Conservation (phyloP, 2,797 vertebrate species). For the Heterohyrax brucei region DNA sequence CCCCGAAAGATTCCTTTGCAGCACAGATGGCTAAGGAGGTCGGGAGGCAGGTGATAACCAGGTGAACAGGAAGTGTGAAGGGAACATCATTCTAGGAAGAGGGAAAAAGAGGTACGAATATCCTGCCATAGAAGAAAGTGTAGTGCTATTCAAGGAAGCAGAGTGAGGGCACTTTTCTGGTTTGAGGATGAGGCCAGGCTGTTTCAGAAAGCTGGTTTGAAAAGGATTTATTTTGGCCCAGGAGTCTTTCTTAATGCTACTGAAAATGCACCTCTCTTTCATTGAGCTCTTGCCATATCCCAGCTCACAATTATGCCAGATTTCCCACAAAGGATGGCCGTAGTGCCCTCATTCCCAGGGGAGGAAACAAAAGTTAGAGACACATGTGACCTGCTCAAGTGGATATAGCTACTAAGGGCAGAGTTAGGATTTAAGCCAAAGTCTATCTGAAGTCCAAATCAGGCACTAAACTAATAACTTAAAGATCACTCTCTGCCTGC, state of each 20-base stretch:
- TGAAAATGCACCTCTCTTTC: not conserved
- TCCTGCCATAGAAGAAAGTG: not conserved
- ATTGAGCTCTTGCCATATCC: not conserved
- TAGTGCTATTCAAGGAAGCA: not conserved
- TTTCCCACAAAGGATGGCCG: not conserved
- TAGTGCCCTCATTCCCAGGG: not conserved
- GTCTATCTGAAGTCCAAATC: slow-evolving; percentile 21
- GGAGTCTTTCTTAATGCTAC: not conserved
- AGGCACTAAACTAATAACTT: not conserved
- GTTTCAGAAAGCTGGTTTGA: not conserved
- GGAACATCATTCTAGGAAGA: not conserved
- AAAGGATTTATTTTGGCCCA: not conserved
- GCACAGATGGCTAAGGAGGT: not conserved
- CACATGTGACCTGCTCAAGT: slow-evolving; percentile 19
- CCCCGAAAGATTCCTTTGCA: not conserved
- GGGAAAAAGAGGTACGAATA: not conserved
- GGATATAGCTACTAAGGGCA: not conserved
- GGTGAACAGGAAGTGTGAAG: not conserved
- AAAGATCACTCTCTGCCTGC: not conserved
- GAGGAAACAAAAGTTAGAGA: slow-evolving; percentile 43
- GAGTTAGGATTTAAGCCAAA: slow-evolving; percentile 18
- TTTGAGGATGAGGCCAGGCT: not conserved
- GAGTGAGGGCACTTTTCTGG: not conserved
- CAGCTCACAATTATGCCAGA: not conserved
- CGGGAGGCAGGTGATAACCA: not conserved